Conservation (phyloP, 2,797 vertebrate species). For the Lates japonicus region DNA sequence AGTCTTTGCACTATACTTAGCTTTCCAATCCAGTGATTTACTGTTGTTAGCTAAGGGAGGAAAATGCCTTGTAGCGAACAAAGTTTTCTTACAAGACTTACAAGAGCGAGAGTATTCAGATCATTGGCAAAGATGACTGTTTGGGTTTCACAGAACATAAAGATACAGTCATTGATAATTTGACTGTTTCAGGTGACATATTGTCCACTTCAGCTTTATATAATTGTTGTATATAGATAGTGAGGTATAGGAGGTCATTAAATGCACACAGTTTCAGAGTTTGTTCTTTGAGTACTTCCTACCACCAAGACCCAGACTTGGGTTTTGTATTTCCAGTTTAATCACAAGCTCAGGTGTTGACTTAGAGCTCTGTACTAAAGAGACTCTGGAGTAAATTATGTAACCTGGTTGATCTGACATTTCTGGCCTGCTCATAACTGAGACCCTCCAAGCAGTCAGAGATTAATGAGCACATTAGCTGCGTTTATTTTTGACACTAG, state of each 20-base stretch:
- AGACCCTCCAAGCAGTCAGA: slow-evolving; percentile 34
- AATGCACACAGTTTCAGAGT: not conserved
- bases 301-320: not conserved
- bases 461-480: slow-evolving; percentile 53
- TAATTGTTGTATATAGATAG: not conserved
- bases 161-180: not conserved
- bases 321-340: not conserved
- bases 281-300: not conserved
- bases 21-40: not conserved
- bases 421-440: slow-evolving; percentile 21
- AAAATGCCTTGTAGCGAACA: not conserved
- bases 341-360: not conserved
- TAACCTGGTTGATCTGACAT: slow-evolving; percentile 31
- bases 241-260: not conserved
- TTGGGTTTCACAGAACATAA: not conserved
- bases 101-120: not conserved
- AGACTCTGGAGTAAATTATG: slow-evolving; percentile 35
- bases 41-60: not conserved
- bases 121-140: not conserved
- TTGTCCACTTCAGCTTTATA: not conserved
- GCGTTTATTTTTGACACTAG: slow-evolving; percentile 28
- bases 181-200: too few relatives aligned
- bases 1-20: not conserved
- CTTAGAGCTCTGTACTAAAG: not conserved
- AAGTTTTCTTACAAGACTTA: not conserved